Base-by-base conservation (phyloP, 2,888 invertebrate genomes). In the Agrochola litura region DNA sequence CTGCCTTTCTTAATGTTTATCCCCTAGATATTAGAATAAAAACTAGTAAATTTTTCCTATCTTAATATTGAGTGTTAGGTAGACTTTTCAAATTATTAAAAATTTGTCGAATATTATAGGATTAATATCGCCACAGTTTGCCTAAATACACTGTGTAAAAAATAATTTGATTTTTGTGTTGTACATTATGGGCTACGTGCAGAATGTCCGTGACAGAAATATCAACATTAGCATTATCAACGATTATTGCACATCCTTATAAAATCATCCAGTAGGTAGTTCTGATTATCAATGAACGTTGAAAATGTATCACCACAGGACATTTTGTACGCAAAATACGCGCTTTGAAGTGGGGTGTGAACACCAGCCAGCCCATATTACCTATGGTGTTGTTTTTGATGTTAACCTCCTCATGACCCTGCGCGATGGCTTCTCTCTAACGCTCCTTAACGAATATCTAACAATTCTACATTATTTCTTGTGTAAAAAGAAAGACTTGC, bases 1-100 rank as follows among this genome's bases (percentile, higher is more conserved):
- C 87, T 87, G 87, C 81, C 78, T 86, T 88, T 88, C 58, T 77
- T 74, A 72, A 85, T 77, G 54, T 83, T 83, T 79, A 77, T 81
- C 63, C 60, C 49, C 46, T 82, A 82, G 70, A 58, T 78, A 67
- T 65, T 81, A 87, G 75, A 69, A 74, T 76, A 56, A 71, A 68
- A 71, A 54, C 66, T 84, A 82, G 73, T 66, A 79, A 70, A 77
- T 64, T 74, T 85, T 81, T 81, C 65, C 76, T 86, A 84, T 88
- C 85, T 81, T 74, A 73, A 56, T 82, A 83, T 72, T 81, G 70
- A 73, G 75, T 84, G 74, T 85, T 88, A 89, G 88, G 77, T 89
- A 89, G 84, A 77, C 58, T 81, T 79, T 88, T 82, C 49, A 76
- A 84, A 86, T 86, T 86, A 76, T 69, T 73, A 80, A 67, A 71